These are phyloP conservation scores for Calephelis virginiensis DNA, from an alignment of 1,140 invertebrate genomes.

Conservation along the genomic window DNA sequence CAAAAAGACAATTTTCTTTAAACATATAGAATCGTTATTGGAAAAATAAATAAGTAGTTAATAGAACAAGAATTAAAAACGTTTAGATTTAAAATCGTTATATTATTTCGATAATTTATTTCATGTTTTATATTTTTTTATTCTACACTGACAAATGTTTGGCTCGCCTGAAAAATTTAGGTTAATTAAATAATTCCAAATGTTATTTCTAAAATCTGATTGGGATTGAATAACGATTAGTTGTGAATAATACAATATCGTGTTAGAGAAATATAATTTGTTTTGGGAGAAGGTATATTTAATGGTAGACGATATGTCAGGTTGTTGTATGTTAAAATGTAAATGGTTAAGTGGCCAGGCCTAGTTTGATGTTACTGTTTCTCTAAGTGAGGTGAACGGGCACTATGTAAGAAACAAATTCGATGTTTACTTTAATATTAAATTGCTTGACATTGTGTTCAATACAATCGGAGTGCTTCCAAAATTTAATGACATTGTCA, in stretches of 20 bases:
- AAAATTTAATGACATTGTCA: slow-evolving; percentile 22
- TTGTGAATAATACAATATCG: slow-evolving; percentile 50
- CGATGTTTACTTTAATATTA: slow-evolving; percentile 23
- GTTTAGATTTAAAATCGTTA: slow-evolving; percentile 11
- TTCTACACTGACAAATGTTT: slow-evolving; percentile 13
- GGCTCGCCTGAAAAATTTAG: slow-evolving; percentile 16
- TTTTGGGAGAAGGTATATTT: slow-evolving; percentile 56
- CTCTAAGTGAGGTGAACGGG: slow-evolving; percentile 3
- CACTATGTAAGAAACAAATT: slow-evolving; percentile 18
- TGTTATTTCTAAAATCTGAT: slow-evolving; percentile 16
- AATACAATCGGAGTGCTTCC: slow-evolving; percentile 26
- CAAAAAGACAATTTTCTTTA: slow-evolving; percentile 63
- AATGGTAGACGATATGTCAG: slow-evolving; percentile 52
- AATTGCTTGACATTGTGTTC: slow-evolving; percentile 26
- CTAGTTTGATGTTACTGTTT: slow-evolving; percentile 15
- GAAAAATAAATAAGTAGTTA: slow-evolving; percentile 21
- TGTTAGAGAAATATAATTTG: slow-evolving; percentile 45
- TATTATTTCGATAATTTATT: slow-evolving; percentile 14
- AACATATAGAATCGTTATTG: slow-evolving; percentile 26
- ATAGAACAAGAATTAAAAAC: neutral
- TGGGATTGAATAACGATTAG: slow-evolving; percentile 29
- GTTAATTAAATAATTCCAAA: slow-evolving; percentile 17
- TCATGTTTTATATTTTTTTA: slow-evolving; percentile 13
- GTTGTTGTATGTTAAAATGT: slow-evolving; percentile 52
- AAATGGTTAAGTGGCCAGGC: slow-evolving; percentile 38